phyloP scores from a whole-genome alignment of 2,113 vertebrate species.

The Chiloscyllium plagiosum region DNA sequence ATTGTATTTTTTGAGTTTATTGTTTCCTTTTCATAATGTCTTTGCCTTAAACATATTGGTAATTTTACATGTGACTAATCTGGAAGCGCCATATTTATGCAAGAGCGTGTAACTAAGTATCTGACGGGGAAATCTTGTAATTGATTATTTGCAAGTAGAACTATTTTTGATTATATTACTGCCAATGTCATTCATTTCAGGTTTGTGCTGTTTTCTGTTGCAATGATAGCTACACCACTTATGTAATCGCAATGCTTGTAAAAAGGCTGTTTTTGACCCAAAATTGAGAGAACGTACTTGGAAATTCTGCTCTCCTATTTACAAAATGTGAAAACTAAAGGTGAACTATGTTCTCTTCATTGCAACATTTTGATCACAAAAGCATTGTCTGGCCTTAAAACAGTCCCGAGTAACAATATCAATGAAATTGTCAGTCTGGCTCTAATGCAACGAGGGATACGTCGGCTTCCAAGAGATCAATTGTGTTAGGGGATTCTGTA shows the following conservation, averaged over 20 bases:
- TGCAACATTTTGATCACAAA: neutral
- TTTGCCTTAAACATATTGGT: no score
- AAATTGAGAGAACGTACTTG: neutral
- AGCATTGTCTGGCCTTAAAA: neutral
- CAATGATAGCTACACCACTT: neutral
- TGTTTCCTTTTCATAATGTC: neutral
- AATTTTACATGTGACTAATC: no score
- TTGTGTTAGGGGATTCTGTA: no score
- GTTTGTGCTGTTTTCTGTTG: neutral
- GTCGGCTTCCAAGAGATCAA: no score
- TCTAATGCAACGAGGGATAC: no score
- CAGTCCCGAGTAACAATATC: neutral
- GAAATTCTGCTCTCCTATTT: neutral
- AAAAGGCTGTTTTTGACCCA: neutral
- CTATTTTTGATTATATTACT: neutral
- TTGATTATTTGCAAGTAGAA: neutral
- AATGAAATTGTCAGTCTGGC: neutral
- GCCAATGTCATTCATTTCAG: neutral
- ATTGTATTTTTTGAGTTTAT: neutral
- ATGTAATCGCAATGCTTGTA: neutral
- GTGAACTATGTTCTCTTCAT: neutral
- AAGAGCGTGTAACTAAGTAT: neutral
- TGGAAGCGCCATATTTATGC: no score
- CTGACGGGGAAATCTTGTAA: neutral
- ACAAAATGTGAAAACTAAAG: neutral